Percentiles rank a stretch among this genome's conserved stretches.
These are phyloP conservation scores for Mycetomoellerius zeteki DNA, from an alignment of 1,140 invertebrate genomes.

Conservation along the genomic window DNA sequence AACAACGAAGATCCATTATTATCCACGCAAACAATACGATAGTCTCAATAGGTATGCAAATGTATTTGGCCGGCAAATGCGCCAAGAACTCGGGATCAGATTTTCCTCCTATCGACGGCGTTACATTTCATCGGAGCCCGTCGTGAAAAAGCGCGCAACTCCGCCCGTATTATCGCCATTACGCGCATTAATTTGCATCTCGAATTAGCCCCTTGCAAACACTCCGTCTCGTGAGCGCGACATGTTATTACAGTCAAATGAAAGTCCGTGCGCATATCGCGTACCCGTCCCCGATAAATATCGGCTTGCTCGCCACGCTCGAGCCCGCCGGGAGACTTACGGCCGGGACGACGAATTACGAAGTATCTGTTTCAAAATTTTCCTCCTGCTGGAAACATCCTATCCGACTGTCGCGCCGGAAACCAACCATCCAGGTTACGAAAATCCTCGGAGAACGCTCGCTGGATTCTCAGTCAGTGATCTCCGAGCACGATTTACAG, in stretches of 20 bases:
- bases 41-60: constrained; percentile 36
- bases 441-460: constrained; percentile 17
- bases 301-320: constrained; percentile 10
- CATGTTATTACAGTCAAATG: constrained; percentile 62
- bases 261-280: constrained; percentile 34
- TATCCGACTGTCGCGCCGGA: neutral
- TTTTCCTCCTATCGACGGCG: constrained; percentile 33
- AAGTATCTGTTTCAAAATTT: constrained; percentile 37
- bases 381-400: neutral
- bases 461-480: constrained; percentile 32
- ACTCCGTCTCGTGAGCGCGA: constrained; percentile 39
- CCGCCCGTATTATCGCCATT: constrained; percentile 58
- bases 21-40: constrained; percentile 49
- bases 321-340: constrained; percentile 9
- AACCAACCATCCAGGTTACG: too few species aligned
- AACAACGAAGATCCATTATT: constrained; percentile 51
- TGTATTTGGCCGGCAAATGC: neutral
- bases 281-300: constrained; percentile 49
- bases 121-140: constrained; percentile 36
- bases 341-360: constrained; percentile 12
- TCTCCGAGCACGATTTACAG: constrained; percentile 30
- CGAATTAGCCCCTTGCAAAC: constrained; percentile 56
- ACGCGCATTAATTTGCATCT: constrained; percentile 63
- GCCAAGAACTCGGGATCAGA: constrained; percentile 32
- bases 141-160: constrained; percentile 40